Evolutionary conservation across 2,113 vertebrate species (phyloP).

Genomic region (Cynoglossus semilaevis): DNA sequence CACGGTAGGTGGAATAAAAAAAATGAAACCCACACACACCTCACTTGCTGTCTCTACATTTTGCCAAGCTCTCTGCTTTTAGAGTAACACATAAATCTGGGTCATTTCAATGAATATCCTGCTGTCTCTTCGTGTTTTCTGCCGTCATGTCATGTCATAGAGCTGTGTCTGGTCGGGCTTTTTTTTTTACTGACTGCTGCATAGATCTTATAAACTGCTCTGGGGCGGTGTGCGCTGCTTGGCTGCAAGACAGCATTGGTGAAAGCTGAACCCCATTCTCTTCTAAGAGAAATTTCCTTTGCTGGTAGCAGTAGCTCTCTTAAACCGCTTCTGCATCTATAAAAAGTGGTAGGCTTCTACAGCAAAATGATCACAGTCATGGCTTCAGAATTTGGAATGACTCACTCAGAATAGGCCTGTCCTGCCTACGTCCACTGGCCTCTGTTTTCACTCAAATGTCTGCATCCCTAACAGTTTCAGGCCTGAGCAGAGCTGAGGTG

Average conservation of each 20-base stretch:
- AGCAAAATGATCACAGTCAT: no score
- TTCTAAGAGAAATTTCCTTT: constrained; percentile 48
- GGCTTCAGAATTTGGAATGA: no score
- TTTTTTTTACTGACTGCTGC: constrained; percentile 22
- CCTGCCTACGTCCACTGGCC: no score
- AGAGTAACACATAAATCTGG: neutral
- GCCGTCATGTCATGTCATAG: constrained; percentile 7
- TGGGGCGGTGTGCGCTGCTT: constrained; percentile 10
- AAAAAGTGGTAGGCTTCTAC: no score
- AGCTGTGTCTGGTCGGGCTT: constrained; percentile 4
- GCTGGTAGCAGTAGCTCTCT: constrained; percentile 41
- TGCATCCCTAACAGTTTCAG: no score
- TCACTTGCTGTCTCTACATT: constrained; percentile 4
- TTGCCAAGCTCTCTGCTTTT: constrained; percentile 1
- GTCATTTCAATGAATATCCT: neutral
- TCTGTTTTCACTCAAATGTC: no score
- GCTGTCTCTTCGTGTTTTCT: constrained; percentile 18
- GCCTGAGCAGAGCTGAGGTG: no score
- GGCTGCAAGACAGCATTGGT: constrained; percentile 30
- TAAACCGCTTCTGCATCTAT: constrained; percentile 10
- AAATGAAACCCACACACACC: neutral
- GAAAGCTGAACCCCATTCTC: constrained; percentile 35
- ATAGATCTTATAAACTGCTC: constrained; percentile 31
- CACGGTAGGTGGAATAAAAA: constrained; percentile 1
- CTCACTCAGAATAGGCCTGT: no score